Evolutionary conservation across 2,888 invertebrate genomes (phyloP), one percentile per base, ranked within the genome.

Genomic region (Drosophila paramelanica): DNA sequence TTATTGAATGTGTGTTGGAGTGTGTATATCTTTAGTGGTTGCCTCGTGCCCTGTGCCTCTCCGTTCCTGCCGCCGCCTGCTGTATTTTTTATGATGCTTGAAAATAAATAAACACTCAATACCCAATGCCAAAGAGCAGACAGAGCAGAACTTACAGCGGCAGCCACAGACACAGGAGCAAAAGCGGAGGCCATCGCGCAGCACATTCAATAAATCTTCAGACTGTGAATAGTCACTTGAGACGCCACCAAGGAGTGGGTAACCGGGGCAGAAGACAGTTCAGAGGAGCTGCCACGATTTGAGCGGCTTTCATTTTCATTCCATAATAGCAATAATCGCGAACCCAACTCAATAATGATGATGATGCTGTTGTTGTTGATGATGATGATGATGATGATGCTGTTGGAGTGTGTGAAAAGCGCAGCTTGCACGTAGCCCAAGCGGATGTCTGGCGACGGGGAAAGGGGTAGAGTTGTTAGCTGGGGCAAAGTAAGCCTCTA

Each of bases 21-120:
- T 56, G 43, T 55, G 60, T 68, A 43, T 43, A n/a, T 43, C n/a
- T 23, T 39, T 39, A 42, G 46, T 56, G 25, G 57, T 67, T 60
- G 62, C 59, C 58, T 59, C 45, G 39, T 51, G 50, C 41, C 46
- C 20, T 36, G 50, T 45, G 68, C 50, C 77, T 73, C 20, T 0
- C 17, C 17, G 20, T 20, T 20, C 20, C 20, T 23, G 23, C 23
- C 3, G 62, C 33, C 57, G 67, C 64, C 65, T 78, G 68, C 50
- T 79, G 73, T 76, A 82, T 82, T 79, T 87, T 89, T 88, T 89
- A 88, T 89, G 89, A 84, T 85, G 81, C 83, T 88, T 76, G 78
- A 89, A 89, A 89, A 90, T 89, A 89, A 89, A 90, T 89, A 89
- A 89, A 90, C 90, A 89, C 90, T 89, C 88, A 87, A 89, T 89